Base-by-base conservation (phyloP, 1,140 invertebrate species). In the Trichomalopsis sarcophagae region DNA sequence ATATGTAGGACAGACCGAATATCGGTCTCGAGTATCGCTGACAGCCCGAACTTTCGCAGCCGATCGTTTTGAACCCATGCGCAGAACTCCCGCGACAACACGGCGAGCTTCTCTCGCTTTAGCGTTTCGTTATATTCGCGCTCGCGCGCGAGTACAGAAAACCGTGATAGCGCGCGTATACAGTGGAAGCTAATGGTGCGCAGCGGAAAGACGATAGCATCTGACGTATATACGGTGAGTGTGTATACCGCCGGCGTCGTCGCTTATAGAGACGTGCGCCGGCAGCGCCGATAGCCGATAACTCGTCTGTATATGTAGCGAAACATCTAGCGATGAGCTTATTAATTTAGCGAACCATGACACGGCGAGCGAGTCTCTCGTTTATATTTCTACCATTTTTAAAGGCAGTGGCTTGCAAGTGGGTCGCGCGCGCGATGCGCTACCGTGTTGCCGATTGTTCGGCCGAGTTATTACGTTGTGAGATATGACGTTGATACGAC, bases 291-390 rank as follows among this genome's bases (percentile, higher is more conserved):
- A 68, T 68, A 47, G 3, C 73, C 73, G 30, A 62, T 73, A 62
- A 75, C 47, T 82, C 81, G n/a, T 69, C 68, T 3, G n/a, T 1
- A 10, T 9, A 3, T 0, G 3, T 17, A 9, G 50, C 50, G 27
- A 44, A 75, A 9, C 71, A 62, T n/a, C 44, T 50, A 27, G 69
- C 44, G 55, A 27, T 44, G 69, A 36, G 27, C 68, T 82, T 82
- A 82, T 82, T 76, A 82, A 82, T 82, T 82, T 82, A 75, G 55
- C 17, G 11, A 30, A 71, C 69, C 27, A 33, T 27, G 69, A 71
- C 69, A 33, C 27, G 27, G 33, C 40, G 6, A 44, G 36, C 27
- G 33, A 36, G 33, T 36, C 5, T 4, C 33, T 36, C 5, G 33
- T 36, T 68, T n/a, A 68, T 69, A 23, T 10, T 27, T n/a, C 66